Evolutionary conservation across 2,888 invertebrate species (phyloP).

Genomic region (Philhelius pedissequus): DNA sequence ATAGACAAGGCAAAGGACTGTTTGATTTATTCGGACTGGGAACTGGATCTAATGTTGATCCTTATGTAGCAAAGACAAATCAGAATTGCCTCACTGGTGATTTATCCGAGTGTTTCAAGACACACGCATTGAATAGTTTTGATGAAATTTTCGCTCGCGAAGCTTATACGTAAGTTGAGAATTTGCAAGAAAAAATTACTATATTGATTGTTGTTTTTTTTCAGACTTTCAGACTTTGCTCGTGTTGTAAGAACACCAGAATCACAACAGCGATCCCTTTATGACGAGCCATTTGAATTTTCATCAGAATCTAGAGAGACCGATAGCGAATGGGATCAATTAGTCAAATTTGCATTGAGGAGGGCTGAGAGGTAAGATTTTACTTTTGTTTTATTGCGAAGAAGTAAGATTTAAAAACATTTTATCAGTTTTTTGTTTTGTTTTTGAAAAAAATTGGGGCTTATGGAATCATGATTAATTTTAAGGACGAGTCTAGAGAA

Average conservation of each 20-base stretch:
- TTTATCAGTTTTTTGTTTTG: too few relatives aligned
- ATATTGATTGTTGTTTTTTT: slow-evolving; percentile 51
- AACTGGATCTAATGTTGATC: slow-evolving; percentile 86
- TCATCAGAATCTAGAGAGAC: slow-evolving; percentile 85
- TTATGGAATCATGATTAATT: too few relatives aligned
- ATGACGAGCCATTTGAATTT: slow-evolving; percentile 87
- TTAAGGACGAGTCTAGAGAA: too few relatives aligned
- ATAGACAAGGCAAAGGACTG: slow-evolving; percentile 84
- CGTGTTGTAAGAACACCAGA: slow-evolving; percentile 85
- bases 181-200: too few relatives aligned
- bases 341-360: slow-evolving; percentile 87
- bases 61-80: slow-evolving; percentile 87
- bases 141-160: slow-evolving; percentile 88
- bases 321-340: slow-evolving; percentile 89
- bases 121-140: slow-evolving; percentile 86
- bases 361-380: slow-evolving; percentile 84
- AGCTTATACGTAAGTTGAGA: slow-evolving; percentile 78
- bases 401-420: too few relatives aligned
- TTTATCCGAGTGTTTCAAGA: slow-evolving; percentile 92
- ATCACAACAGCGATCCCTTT: slow-evolving; percentile 84
- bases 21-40: slow-evolving; percentile 91
- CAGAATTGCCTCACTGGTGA: slow-evolving; percentile 88
- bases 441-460: too few relatives aligned
- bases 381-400: too few relatives aligned
- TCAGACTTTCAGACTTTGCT: slow-evolving; percentile 85